Evolutionary conservation across 37 sponge, comb jelly and placozoan genomes (phyloP).

Genomic region (Aphrocallistes beatrix): DNA sequence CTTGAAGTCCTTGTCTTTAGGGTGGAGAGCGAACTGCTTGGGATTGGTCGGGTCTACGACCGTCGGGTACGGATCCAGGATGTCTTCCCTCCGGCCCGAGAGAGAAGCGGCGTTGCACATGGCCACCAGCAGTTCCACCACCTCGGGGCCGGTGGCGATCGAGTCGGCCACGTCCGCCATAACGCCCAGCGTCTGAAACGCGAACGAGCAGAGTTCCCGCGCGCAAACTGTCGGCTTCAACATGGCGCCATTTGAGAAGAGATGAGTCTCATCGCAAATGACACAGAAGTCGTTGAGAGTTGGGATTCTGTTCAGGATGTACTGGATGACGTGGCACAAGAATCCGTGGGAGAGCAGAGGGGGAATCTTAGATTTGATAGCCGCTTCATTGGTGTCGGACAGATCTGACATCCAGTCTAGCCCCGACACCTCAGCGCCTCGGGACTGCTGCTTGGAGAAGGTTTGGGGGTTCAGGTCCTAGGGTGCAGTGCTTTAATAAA

Average conservation of each 20-base stretch:
- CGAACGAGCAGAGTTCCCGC: conserved; percentile 67
- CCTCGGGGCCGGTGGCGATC: conserved; percentile 60
- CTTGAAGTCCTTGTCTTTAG: conserved; percentile 36
- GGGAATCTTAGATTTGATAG: conserved; percentile 24
- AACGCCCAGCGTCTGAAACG: conserved; percentile 69
- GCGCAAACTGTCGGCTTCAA: conserved; percentile 66
- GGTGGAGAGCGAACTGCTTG: conserved; percentile 40
- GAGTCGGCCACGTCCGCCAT: conserved; percentile 77
- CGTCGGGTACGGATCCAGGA: conserved; percentile 64
- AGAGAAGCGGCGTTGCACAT: conserved; percentile 65
- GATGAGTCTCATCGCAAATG: conserved; percentile 71
- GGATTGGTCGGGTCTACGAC: conserved; percentile 52
- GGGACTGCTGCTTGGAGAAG: neutral
- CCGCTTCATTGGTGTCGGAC: neutral
- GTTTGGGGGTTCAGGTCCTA: neutral
- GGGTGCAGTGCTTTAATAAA: too few species aligned
- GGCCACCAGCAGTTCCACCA: conserved; percentile 63
- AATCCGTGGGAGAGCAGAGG: conserved; percentile 47
- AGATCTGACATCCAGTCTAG: neutral
- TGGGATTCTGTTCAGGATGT: conserved; percentile 42
- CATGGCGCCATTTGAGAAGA: conserved; percentile 35
- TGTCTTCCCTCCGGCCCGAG: conserved; percentile 24
- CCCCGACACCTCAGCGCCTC: neutral
- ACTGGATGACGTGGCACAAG: conserved; percentile 46
- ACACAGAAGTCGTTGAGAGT: conserved; percentile 76